Percentiles rank a stretch among this genome's conserved stretches.
Conservation (phyloP, 2,113 vertebrate species). For the Puffinus mauretanicus region DNA sequence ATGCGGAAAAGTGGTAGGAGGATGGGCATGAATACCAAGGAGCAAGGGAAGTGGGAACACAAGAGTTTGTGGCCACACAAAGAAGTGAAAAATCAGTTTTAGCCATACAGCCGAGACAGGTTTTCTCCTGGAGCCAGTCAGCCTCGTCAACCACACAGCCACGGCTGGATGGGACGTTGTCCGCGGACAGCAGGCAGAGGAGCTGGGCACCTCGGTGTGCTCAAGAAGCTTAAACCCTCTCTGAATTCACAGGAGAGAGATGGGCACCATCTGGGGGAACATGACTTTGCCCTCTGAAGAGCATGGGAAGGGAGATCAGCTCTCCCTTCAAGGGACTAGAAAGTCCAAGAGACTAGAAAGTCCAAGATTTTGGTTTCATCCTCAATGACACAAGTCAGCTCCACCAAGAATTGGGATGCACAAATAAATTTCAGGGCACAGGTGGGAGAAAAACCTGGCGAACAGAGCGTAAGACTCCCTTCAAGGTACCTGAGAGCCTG, state of each 20-base stretch:
- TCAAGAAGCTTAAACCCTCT: background rate
- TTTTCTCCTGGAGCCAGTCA: background rate
- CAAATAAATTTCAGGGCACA: background rate
- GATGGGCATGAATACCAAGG: background rate
- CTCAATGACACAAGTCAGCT: background rate
- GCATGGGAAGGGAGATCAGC: background rate
- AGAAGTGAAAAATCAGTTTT: background rate
- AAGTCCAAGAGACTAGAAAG: background rate
- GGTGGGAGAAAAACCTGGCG: background rate
- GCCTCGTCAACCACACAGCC: background rate
- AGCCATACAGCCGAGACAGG: no score
- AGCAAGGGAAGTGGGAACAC: background rate
- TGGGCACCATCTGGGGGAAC: background rate
- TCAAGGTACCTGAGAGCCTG: background rate
- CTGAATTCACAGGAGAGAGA: background rate
- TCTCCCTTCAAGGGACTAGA: background rate
- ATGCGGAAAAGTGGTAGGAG: background rate
- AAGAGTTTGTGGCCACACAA: background rate
- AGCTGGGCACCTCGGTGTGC: background rate
- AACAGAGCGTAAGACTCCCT: background rate
- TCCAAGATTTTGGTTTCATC: background rate
- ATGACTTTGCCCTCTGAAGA: rapidly evolving
- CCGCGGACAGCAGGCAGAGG: background rate
- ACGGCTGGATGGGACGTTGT: rapidly evolving
- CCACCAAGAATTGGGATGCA: background rate